Conservation (phyloP, 2,113 vertebrate species). For the Perca schrenkii region DNA sequence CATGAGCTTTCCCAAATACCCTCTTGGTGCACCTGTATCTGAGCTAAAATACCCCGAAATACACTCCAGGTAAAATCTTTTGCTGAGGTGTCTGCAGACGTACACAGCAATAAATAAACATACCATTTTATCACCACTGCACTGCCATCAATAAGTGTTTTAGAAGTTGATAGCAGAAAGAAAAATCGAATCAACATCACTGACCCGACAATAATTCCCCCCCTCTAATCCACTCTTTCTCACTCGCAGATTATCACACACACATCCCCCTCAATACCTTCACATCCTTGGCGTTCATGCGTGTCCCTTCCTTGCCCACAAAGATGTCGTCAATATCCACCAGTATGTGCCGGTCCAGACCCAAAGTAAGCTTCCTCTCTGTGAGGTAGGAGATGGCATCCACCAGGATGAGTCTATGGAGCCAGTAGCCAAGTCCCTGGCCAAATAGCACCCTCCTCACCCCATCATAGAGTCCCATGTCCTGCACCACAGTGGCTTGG, state of each 20-base stretch:
- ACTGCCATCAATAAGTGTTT: slow-evolving; percentile 30
- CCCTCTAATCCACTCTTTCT: slow-evolving; percentile 15
- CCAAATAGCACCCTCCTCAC: slow-evolving; percentile 96
- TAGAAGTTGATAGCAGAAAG: slow-evolving; percentile 25
- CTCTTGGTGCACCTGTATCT: background rate
- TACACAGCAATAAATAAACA: slow-evolving; percentile 32
- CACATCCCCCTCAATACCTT: slow-evolving; percentile 88
- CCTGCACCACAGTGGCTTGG: slow-evolving; percentile 92
- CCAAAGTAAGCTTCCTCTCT: slow-evolving; percentile 89
- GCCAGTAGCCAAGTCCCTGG: slow-evolving; percentile 95
- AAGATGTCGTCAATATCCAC: slow-evolving; percentile 98
- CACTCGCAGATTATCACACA: slow-evolving; percentile 10
- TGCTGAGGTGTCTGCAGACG: slow-evolving; percentile 33
- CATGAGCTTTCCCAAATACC: slow-evolving; percentile 33
- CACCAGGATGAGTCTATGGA: slow-evolving; percentile 94
- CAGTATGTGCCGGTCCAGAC: slow-evolving; percentile 93
- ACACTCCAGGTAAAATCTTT: slow-evolving; percentile 30
- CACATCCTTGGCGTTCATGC: slow-evolving; percentile 95
- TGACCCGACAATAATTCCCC: slow-evolving; percentile 3
- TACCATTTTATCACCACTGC: slow-evolving; percentile 10
- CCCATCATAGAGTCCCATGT: slow-evolving; percentile 94
- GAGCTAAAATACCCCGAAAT: slow-evolving; percentile 22
- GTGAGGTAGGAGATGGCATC: slow-evolving; percentile 94
- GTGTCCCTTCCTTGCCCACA: slow-evolving; percentile 96
- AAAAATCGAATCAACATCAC: slow-evolving; percentile 34